These are phyloP conservation scores for Pteria penguin DNA, from an alignment of 2,888 invertebrate species.

Conservation along the genomic window DNA sequence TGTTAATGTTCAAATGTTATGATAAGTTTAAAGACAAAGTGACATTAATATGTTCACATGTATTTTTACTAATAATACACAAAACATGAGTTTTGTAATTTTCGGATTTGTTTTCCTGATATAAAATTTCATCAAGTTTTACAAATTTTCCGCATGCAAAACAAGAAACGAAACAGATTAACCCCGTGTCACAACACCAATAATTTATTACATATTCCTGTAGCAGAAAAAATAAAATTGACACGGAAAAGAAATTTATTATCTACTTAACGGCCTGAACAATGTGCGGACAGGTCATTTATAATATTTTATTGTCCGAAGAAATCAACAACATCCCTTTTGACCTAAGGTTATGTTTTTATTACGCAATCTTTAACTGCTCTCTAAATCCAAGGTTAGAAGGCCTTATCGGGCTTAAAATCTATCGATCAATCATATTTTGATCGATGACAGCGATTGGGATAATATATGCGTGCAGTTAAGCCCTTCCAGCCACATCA, in stretches of 20 bases:
- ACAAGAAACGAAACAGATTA: background rate
- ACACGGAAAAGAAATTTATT: background rate
- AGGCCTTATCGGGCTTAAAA: background rate
- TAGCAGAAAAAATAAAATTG: background rate
- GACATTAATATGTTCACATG: no score
- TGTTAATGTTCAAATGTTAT: no score
- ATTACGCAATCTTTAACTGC: background rate
- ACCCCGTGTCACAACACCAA: background rate
- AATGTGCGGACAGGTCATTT: background rate
- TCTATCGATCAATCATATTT: background rate
- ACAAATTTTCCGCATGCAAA: background rate
- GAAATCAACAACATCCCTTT: background rate
- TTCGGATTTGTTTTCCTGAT: no score
- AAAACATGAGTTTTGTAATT: no score
- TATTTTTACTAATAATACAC: no score
- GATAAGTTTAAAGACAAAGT: no score
- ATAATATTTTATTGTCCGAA: background rate
- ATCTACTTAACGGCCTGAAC: background rate
- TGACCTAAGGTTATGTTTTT: background rate
- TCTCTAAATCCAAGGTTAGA: background rate
- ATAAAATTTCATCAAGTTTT: background rate
- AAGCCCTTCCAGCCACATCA: no score
- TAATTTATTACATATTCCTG: background rate
- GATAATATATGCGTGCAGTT: background rate
- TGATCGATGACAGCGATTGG: background rate